Evolutionary conservation across 1,140 invertebrate species (phyloP), one percentile per base, ranked within the genome.

Genomic region (Chionoecetes opilio): DNA sequence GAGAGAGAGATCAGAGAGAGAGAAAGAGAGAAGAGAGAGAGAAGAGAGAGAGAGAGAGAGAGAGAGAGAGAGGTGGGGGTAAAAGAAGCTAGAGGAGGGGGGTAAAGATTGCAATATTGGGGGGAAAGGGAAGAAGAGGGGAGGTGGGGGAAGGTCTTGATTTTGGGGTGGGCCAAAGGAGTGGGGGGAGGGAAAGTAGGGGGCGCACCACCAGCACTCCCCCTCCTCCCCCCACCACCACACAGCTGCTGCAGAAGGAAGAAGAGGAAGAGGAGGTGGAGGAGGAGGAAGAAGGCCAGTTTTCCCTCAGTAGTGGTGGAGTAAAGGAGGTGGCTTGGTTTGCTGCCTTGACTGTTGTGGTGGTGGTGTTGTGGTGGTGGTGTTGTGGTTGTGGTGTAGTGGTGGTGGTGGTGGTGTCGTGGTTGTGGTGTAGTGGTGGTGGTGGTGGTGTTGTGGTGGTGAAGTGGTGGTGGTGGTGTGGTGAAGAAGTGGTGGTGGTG

Each of bases 41-140:
- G 34, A 32, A 34, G 84, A 85, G 84, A 31, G 84, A 31, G 84
- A 85, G 84, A 31, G 84, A 85, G 84, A 9, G 34, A 85, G 84
- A 9, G 84, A 37, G 29, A 9, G 84, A 85, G 26, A 2, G 21
- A 21, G 53, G 8, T 8, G 41, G 41, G 41, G 41, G 41, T 5
- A 46, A 46, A 46, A 14, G 14, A 14, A 46, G 41, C 41, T 8
- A 46, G 41, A 46, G 41, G 41, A 46, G 41, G 14, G 5, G 5
- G 41, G 41, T 8, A 46, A 14, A 46, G 41, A 46, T n/a, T n/a
- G n/a, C n/a, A n/a, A n/a, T n/a, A n/a, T n/a, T n/a, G n/a, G 41
- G 41, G 41, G 41, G 14, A 46, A 46, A 14, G 14, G 41, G 41
- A 46, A 14, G 41, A 46, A 14, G 41, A 46, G 41, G 41, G 14